Evolutionary conservation across 2,797 vertebrate species (phyloP).

Genomic region (Siniperca scherzeri): DNA sequence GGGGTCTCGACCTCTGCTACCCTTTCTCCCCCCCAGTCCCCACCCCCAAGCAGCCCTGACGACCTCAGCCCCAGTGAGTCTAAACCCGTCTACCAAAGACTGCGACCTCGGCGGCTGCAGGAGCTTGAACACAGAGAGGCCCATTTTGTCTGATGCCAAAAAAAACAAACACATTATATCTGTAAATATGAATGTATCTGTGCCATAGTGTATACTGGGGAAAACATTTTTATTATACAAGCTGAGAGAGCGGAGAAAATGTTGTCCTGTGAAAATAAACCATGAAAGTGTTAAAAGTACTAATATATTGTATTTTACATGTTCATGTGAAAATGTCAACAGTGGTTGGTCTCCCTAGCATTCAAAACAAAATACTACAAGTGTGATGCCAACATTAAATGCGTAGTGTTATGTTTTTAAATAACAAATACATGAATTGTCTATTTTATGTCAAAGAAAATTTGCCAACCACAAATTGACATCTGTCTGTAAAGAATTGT

Average conservation of each 20-base stretch:
- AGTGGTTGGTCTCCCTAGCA: conserved; percentile 38
- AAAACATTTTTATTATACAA: conserved; percentile 52
- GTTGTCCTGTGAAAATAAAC: conserved; percentile 79
- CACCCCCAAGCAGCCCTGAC: conserved; percentile 84
- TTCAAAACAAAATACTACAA: conserved; percentile 42
- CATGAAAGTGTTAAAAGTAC: conserved; percentile 79
- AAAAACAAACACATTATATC: conserved; percentile 36
- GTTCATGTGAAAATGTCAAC: conserved; percentile 47
- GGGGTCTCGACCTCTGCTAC: conserved; percentile 61
- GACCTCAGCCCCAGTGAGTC: conserved; percentile 82
- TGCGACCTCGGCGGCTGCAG: conserved; percentile 89
- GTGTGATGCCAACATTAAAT: conserved; percentile 29
- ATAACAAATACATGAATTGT: conserved; percentile 28
- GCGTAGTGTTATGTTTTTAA: conserved; percentile 24
- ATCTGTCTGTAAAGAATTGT: conserved; percentile 38
- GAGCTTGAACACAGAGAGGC: conserved; percentile 94
- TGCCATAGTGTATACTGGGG: conserved; percentile 83
- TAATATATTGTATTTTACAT: conserved; percentile 77
- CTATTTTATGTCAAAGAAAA: conserved; percentile 33
- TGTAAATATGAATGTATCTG: conserved; percentile 77
- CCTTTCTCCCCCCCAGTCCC: conserved; percentile 78
- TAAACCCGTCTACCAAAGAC: conserved; percentile 91
- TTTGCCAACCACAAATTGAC: conserved; percentile 27
- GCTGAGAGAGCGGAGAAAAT: conserved; percentile 37
- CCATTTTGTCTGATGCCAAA: conserved; percentile 92